Percentiles rank a stretch among this genome's conserved stretches.
Conservation (phyloP, 2,888 invertebrate species). For the Penaeus monodon region DNA sequence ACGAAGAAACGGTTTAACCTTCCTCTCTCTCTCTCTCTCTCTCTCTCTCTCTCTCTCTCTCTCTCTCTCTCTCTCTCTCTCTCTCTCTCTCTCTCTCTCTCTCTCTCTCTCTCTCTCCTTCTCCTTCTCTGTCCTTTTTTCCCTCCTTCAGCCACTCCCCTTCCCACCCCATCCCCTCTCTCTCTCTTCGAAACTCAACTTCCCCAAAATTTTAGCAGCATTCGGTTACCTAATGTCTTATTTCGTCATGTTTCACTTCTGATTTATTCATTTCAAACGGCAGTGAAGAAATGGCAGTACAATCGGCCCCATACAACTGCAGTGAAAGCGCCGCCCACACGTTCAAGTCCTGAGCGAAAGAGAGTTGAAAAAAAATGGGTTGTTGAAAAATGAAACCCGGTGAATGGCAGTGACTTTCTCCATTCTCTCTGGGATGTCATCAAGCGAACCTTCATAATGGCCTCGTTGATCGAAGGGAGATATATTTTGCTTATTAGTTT, state of each 20-base stretch:
- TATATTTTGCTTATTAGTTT: constrained; percentile 58
- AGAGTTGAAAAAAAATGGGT: not conserved
- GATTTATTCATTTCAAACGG: not conserved
- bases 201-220: not conserved
- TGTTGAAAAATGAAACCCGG: constrained; percentile 30
- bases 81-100: constrained; percentile 1
- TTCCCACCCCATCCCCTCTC: not conserved
- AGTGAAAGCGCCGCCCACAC: too few species aligned
- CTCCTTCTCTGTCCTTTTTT: not conserved
- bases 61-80: not conserved
- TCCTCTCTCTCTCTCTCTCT: not conserved
- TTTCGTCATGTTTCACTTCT: not conserved
- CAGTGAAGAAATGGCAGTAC: too few species aligned
- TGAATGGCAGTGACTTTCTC: constrained; percentile 36
- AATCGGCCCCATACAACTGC: too few species aligned
- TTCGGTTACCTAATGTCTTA: constrained; percentile 2
- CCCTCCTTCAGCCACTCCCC: not conserved
- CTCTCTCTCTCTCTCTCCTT: not conserved
- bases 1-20: too few species aligned
- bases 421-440: constrained; percentile 37
- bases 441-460: constrained; percentile 44
- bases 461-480: constrained; percentile 50
- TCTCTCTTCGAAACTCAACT: not conserved
- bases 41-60: not conserved
- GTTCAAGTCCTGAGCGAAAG: not conserved